Evolutionary conservation across 2,113 vertebrate genomes (phyloP), one percentile per base, ranked within the genome.

Genomic region (Apteryx owenii): DNA sequence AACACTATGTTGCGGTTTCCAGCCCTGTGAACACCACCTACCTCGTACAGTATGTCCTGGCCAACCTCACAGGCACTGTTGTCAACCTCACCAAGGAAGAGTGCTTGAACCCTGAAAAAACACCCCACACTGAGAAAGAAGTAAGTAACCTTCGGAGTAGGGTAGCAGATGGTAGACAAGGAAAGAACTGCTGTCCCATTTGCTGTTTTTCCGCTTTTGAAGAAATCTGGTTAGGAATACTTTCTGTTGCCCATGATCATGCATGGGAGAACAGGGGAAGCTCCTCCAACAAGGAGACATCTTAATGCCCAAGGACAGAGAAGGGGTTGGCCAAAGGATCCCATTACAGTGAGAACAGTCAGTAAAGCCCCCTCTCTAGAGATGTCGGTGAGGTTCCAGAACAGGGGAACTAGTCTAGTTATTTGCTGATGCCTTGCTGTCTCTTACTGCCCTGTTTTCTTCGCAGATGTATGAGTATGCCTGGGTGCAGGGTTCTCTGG

Each of bases 1-100:
- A 99, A 95, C 98, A 99, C 95, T 99, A 99, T 7, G 98, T 99
- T 0, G 98, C 99, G 0, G 98, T 99, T 48, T 51, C 87, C 72
- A 98, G 97, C 68, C 98, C 98, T 0, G 98, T 98, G 70, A 98
- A 98, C 21, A 77, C 98, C 2, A 99, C 99, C 5, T 96, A 96
- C 2, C 95, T 99, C 8, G 99, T 99, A 6, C 98, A 99, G 95
- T 96, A 97, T 5, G 97, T 99, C 62, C 96, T 99, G 97, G 99
- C 98, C n/a, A 99, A 99, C 94, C 96, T 99, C 81, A 99, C 99
- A 0, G 99, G 99, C 23, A 97, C 68, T 5, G 93, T 93, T 18
- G 77, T 97, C 11, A 98, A 98, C 95, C 65, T 98, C 65, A 99
- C 98, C 36, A 98, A 98, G 95, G 98, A 98, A 2, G 95, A 99